These are phyloP conservation scores for Drosophila pruinosa DNA, from an alignment of 1,140 invertebrate species.

Conservation along the genomic window DNA sequence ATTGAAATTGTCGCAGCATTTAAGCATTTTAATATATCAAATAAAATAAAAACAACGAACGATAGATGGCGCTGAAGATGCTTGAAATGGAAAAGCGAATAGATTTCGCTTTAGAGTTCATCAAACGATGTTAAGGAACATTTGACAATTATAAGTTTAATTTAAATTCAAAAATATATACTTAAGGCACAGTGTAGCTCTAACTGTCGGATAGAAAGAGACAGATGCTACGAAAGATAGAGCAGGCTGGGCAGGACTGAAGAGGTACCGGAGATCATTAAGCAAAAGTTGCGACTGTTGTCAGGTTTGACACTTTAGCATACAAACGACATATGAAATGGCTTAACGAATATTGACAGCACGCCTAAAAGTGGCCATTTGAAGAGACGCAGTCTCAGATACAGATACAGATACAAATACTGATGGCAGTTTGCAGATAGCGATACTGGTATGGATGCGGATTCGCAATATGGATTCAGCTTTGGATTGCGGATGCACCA, in stretches of 20 bases:
- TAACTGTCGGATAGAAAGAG: neutral
- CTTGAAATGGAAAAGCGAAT: no score
- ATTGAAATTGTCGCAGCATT: no score
- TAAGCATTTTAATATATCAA: no score
- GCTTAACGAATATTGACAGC: slow-evolving; percentile 81
- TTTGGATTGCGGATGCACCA: slow-evolving; percentile 36
- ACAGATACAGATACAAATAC: slow-evolving; percentile 11
- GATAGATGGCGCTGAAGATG: no score
- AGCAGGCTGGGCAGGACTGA: neutral
- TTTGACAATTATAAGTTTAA: neutral
- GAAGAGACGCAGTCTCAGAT: slow-evolving; percentile 27
- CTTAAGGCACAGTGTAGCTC: slow-evolving; percentile 24
- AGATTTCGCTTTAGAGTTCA: no score
- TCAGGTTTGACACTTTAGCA: slow-evolving; percentile 79
- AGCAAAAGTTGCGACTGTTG: slow-evolving; percentile 78
- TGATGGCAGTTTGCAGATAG: slow-evolving; percentile 7
- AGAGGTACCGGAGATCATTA: slow-evolving; percentile 64
- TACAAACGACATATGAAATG: slow-evolving; percentile 69
- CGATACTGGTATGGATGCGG: slow-evolving; percentile 1
- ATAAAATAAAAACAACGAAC: no score
- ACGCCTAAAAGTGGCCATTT: slow-evolving; percentile 75
- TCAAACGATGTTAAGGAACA: no score
- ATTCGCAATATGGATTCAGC: slow-evolving; percentile 1
- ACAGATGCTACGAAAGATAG: neutral
- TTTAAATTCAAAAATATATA: neutral